Base-by-base conservation (phyloP, 2,797 vertebrate species). In the Pampus argenteus region DNA sequence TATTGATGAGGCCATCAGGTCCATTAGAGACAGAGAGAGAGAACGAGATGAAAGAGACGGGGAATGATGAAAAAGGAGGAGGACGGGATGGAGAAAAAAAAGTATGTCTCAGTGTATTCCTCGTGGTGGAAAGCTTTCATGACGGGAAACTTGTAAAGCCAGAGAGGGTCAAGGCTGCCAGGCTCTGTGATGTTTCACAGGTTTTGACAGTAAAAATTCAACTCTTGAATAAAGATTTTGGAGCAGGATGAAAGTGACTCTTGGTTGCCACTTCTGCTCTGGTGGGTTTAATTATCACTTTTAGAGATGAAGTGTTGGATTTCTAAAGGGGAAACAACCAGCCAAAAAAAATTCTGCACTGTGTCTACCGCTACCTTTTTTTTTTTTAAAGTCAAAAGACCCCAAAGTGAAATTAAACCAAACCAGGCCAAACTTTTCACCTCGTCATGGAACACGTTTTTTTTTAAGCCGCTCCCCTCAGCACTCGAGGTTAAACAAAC, bases 1-100 rank as follows among this genome's bases (percentile, higher is more conserved):
- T 91, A 93, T 91, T 92, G 78, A 91, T 92, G 81, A 84, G 52
- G 59, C 82, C 62, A 67, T 83, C 79, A 67, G 81, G 81, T 86
- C 77, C 71, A 75, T 87, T 87, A 83, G 73, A 50, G 58, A 54
- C 13, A n/a, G 36, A 71, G 50, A 49, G 7, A 55, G 40, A 47
- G 57, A 40, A 18, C 18, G 23, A 63, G 74, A 81, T 55, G 68
- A 76, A 59, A 58, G 68, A 42, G 56, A 44, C n/a, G 22, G 25
- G n/a, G 0, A 44, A 25, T 40, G 45, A 58, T 65, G n/a, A 50
- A 25, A 50, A 20, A 15, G 26, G 34, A 44, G 28, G 73, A 54
- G 60, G 56, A 23, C 26, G 38, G 71, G 48, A 61, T 18, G 55
- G 29, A 50, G 61, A 10, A n/a, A 49, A 67, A 52, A 63, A 25